Base-by-base conservation (phyloP, 92 coral and sea anemone species). In the Actinernus sp. region DNA sequence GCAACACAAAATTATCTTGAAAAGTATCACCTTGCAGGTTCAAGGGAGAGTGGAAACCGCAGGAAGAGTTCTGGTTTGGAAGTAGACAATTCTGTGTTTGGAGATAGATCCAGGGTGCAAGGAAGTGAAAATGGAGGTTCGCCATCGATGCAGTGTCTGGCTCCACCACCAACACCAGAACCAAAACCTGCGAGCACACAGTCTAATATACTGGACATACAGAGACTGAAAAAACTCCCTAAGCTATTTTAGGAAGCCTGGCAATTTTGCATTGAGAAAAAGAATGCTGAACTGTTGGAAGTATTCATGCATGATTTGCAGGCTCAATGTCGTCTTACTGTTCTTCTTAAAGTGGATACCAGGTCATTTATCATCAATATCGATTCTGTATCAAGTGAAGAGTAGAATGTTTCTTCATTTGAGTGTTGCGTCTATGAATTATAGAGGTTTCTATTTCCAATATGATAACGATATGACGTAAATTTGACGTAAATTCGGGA, bases 121-220 rank as follows among this genome's bases (percentile, higher is more conserved):
- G 22, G 52, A 26, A 78, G 65, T 45, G 37, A n/a, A n/a, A 45
- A 23, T 45, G n/a, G n/a, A n/a, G n/a, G n/a, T n/a, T 45, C 52
- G 22, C 60, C 76, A 28, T 60, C 61, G 14, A 30, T 55, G 22
- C 75, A 65, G 28, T 90, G 93, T 65, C 71, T 31, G 29, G 82
- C 94, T 18, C 98, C 97, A 1, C 90, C 92, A 22, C 73, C 92
- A 18, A 90, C 97, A n/a, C 98, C 97, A 2, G 94, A 83, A 23
- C 84, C 91, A 13, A 18, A 55, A 41, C 41, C 3, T 5, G n/a
- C n/a, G n/a, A 73, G 55, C 14, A 39, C 22, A 41, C 55, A 58
- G n/a, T 65, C 84, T 49, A 79, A 77, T 2, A 85, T 93, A 64
- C 73, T 93, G 31, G 98, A 93, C 75, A 83, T 93, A 26, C 55